Conservation (phyloP, 1,140 invertebrate species). For the Laodelphax striatellus region DNA sequence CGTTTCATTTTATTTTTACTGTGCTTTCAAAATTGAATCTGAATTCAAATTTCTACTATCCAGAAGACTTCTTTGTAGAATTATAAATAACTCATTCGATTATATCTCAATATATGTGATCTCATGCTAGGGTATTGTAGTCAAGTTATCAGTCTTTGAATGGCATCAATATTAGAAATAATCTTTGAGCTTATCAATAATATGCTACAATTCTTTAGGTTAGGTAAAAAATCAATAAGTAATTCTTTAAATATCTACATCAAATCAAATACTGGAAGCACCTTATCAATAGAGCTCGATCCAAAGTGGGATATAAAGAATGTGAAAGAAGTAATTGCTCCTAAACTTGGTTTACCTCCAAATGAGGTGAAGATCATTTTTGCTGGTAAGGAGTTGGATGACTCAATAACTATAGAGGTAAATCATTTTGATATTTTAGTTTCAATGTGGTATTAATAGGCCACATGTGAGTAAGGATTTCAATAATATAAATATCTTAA, state of each 20-base stretch:
- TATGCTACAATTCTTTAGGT: constrained; percentile 51
- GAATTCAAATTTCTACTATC: too few species aligned
- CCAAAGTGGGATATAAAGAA: constrained; percentile 64
- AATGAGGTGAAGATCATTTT: constrained; percentile 74
- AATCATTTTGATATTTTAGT: neutral
- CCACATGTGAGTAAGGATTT: too few species aligned
- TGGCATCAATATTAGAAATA: constrained; percentile 29
- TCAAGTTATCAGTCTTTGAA: too few species aligned
- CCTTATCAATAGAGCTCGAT: constrained; percentile 53
- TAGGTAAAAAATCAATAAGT: constrained; percentile 42
- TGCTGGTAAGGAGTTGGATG: constrained; percentile 68
- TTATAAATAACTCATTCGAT: too few species aligned
- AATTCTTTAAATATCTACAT: constrained; percentile 56
- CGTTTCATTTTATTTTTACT: too few species aligned
- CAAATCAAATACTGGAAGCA: constrained; percentile 56
- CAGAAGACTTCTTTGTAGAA: too few species aligned
- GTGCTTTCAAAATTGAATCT: too few species aligned
- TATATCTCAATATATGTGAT: too few species aligned
- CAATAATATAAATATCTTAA: too few species aligned
- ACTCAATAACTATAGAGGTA: constrained; percentile 59
- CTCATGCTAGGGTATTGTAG: too few species aligned
- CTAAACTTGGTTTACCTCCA: constrained; percentile 49
- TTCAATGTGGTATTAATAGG: too few species aligned
- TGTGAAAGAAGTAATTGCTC: constrained; percentile 59
- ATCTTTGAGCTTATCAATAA: constrained; percentile 40